Evolutionary conservation across 2,113 vertebrate genomes (phyloP).

Genomic region (Psilopsiagon aurifrons): DNA sequence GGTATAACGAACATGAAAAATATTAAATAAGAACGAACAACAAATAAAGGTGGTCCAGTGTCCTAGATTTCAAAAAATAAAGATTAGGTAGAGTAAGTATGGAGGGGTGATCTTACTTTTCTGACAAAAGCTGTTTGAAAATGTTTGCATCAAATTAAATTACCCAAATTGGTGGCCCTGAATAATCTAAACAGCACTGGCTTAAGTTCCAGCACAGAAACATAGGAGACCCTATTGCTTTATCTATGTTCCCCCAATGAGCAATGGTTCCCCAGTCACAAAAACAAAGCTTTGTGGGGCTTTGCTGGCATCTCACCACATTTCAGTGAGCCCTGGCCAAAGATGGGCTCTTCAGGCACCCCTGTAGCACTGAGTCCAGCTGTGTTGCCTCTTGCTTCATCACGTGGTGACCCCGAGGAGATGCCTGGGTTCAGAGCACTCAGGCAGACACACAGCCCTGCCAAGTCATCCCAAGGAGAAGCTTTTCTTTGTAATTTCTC

Average conservation of each 20-base stretch:
- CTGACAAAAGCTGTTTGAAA: not conserved
- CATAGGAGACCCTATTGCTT: not conserved
- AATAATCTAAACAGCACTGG: not conserved
- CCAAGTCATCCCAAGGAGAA: not conserved
- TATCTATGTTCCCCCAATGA: accelerated
- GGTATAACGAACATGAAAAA: not conserved
- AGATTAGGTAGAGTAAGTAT: not conserved
- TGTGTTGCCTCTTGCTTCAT: not conserved
- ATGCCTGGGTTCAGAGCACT: not conserved
- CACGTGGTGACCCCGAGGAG: not conserved
- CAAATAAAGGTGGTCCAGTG: not conserved
- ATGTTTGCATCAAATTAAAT: not conserved
- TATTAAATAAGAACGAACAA: not conserved
- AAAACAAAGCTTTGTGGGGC: not conserved
- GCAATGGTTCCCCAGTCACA: not conserved
- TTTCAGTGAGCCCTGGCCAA: not conserved
- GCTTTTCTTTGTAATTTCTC: not conserved
- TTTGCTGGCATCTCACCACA: not conserved
- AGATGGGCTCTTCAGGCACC: not conserved
- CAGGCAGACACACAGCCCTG: not conserved
- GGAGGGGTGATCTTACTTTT: not conserved
- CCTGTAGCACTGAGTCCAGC: not conserved
- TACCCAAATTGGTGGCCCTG: accelerated
- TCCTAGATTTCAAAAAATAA: not conserved
- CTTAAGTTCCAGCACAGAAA: not conserved